Percentiles rank a stretch among this genome's conserved stretches.
Evolutionary conservation across 2,888 invertebrate genomes (phyloP).

Genomic region (Hofmannophila pseudospretella): DNA sequence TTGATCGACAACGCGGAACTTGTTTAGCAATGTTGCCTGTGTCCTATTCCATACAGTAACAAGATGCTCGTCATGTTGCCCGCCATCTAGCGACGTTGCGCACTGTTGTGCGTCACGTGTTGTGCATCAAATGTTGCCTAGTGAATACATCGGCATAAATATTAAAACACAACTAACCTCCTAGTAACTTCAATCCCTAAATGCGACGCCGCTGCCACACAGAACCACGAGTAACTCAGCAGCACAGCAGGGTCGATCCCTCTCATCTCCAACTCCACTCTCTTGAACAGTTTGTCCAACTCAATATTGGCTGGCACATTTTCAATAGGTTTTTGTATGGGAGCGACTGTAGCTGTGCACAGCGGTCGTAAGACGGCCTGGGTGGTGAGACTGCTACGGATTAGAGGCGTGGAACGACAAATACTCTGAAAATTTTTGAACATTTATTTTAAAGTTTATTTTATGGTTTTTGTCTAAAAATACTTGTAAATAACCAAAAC

Average conservation of each 20-base stretch:
- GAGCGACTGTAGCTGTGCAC: slow-evolving; percentile 30
- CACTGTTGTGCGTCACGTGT: too few relatives aligned
- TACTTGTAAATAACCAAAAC: neutral
- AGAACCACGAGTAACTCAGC: slow-evolving; percentile 92
- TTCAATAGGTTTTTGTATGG: slow-evolving; percentile 34
- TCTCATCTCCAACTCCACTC: slow-evolving; percentile 90
- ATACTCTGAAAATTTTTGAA: slow-evolving; percentile 40
- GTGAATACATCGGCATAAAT: too few relatives aligned
- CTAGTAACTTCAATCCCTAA: slow-evolving; percentile 87
- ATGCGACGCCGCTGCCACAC: slow-evolving; percentile 87
- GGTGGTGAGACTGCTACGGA: slow-evolving; percentile 31
- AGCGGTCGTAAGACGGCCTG: slow-evolving; percentile 32
- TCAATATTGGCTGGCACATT: slow-evolving; percentile 47
- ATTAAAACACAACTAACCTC: slow-evolving; percentile 81
- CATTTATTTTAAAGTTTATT: neutral
- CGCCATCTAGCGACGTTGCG: too few relatives aligned
- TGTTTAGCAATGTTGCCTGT: too few relatives aligned
- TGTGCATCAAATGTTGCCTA: too few relatives aligned
- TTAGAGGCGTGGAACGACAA: slow-evolving; percentile 38
- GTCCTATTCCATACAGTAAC: too few relatives aligned
- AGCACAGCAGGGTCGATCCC: slow-evolving; percentile 93
- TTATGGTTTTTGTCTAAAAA: too few relatives aligned
- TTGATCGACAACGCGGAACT: too few relatives aligned
- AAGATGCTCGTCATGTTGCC: too few relatives aligned
- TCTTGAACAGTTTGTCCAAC: slow-evolving; percentile 88